phyloP scores from a whole-genome alignment of 1,140 invertebrate genomes.

The Orussus abietinus region DNA sequence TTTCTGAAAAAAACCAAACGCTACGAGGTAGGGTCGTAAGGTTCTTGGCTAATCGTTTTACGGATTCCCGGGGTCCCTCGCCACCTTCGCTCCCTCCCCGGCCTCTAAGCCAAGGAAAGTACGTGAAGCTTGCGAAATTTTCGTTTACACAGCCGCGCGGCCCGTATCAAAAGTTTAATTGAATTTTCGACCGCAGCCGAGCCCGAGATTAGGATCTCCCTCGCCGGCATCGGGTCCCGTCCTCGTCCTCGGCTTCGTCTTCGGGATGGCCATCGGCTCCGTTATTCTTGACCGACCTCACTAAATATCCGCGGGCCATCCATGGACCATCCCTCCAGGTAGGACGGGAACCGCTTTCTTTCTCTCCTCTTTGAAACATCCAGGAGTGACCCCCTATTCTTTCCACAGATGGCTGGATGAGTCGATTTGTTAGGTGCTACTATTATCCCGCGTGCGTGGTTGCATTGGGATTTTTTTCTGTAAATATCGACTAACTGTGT shows the following conservation, averaged over 20 bases:
- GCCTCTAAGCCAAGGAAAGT: slow-evolving; percentile 44
- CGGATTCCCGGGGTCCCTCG: slow-evolving; percentile 12
- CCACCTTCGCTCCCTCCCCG: too few species aligned
- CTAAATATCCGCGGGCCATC: too few species aligned
- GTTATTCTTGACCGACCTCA: too few species aligned
- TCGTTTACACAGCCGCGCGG: slow-evolving; percentile 52
- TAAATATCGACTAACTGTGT: too few species aligned
- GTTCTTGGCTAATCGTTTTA: slow-evolving; percentile 50
- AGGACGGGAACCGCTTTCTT: too few species aligned
- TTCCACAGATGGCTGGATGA: too few species aligned
- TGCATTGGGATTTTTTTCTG: too few species aligned
- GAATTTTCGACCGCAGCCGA: slow-evolving; percentile 45
- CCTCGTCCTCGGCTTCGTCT: not conserved
- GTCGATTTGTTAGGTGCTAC: too few species aligned
- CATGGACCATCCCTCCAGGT: too few species aligned
- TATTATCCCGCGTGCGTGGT: too few species aligned
- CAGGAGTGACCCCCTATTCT: too few species aligned
- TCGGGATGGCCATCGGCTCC: not conserved
- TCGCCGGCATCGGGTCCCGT: slow-evolving; percentile 16
- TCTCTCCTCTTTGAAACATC: too few species aligned
- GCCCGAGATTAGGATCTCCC: slow-evolving; percentile 48
- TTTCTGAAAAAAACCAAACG: not conserved
- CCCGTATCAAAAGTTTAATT: slow-evolving; percentile 56
- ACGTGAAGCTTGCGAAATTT: slow-evolving; percentile 52
- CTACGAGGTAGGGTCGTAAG: slow-evolving; percentile 15